These are phyloP conservation scores for Argentina silus DNA, from an alignment of 2,797 vertebrate genomes.

Conservation along the genomic window DNA sequence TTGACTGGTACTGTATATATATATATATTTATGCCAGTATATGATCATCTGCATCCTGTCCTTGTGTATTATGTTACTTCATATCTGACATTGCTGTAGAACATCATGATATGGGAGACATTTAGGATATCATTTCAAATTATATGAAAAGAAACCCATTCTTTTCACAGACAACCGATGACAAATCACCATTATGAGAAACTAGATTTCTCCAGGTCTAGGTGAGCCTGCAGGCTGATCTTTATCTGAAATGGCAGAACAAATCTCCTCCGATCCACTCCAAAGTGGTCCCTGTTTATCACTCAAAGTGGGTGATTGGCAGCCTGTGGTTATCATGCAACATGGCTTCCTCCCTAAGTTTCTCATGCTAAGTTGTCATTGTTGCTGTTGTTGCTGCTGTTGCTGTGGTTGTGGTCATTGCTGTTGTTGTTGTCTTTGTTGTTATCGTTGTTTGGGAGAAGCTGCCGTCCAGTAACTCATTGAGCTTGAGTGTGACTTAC, in stretches of 20 bases:
- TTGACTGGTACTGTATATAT: too few species aligned
- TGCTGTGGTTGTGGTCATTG: too few species aligned
- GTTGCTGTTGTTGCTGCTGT: background rate
- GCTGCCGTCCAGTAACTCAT: constrained; percentile 32
- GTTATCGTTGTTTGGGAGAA: too few species aligned
- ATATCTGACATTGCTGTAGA: background rate
- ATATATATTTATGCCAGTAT: too few species aligned
- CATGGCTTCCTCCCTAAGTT: constrained; percentile 44
- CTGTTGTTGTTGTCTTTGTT: too few species aligned
- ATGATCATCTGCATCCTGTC: too few species aligned
- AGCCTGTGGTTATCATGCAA: constrained; percentile 61
- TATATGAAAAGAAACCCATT: background rate
- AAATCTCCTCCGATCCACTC: constrained; percentile 75
- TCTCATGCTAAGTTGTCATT: too few species aligned
- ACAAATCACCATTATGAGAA: constrained; percentile 69
- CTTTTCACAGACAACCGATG: constrained; percentile 55
- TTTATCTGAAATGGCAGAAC: constrained; percentile 74
- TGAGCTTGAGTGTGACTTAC: constrained; percentile 40
- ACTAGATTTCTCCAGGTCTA: constrained; percentile 74
- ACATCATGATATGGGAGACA: background rate
- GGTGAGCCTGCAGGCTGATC: constrained; percentile 73
- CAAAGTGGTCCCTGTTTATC: constrained; percentile 78
- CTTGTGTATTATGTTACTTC: too few species aligned
- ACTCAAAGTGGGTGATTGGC: constrained; percentile 71
- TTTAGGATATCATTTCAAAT: background rate